Evolutionary conservation across 2,888 invertebrate genomes (phyloP).

Genomic region (Laspeyria flexula): DNA sequence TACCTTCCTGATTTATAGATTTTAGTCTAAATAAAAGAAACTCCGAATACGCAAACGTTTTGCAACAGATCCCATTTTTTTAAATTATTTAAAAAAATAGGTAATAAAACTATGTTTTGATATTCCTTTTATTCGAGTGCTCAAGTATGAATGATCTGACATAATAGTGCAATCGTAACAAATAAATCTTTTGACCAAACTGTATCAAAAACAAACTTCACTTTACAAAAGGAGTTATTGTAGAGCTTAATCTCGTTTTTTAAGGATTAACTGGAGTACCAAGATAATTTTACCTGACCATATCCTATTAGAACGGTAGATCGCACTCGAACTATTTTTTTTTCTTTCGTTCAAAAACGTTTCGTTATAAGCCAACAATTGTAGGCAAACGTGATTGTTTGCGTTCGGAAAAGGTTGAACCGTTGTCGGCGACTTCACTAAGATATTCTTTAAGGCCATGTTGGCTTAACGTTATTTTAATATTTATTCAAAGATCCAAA

Average conservation of each 20-base stretch:
- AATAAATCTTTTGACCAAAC: slow-evolving; percentile 2
- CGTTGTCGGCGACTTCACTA: slow-evolving; percentile 56
- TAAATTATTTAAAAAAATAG: no score
- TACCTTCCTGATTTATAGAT: no score
- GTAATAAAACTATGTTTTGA: no score
- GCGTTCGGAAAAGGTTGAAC: slow-evolving; percentile 64
- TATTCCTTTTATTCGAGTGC: background rate
- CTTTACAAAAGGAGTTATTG: background rate
- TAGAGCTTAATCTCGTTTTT: background rate
- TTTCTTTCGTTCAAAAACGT: slow-evolving; percentile 53
- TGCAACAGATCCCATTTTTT: no score
- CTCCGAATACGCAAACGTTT: no score
- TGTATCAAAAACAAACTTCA: slow-evolving; percentile 7
- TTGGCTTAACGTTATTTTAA: slow-evolving; percentile 31
- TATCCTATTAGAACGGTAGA: slow-evolving; percentile 75
- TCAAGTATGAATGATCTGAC: background rate
- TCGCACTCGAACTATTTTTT: slow-evolving; percentile 51
- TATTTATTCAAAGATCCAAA: slow-evolving; percentile 20
- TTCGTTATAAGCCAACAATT: slow-evolving; percentile 66
- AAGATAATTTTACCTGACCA: slow-evolving; percentile 40
- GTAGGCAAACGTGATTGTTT: slow-evolving; percentile 67
- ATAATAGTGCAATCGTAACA: slow-evolving; percentile 13
- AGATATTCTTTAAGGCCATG: slow-evolving; percentile 50
- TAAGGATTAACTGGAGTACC: slow-evolving; percentile 57
- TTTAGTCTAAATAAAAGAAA: no score